Conservation (phyloP, 2,797 vertebrate species). For the Enteromius radiatus region DNA sequence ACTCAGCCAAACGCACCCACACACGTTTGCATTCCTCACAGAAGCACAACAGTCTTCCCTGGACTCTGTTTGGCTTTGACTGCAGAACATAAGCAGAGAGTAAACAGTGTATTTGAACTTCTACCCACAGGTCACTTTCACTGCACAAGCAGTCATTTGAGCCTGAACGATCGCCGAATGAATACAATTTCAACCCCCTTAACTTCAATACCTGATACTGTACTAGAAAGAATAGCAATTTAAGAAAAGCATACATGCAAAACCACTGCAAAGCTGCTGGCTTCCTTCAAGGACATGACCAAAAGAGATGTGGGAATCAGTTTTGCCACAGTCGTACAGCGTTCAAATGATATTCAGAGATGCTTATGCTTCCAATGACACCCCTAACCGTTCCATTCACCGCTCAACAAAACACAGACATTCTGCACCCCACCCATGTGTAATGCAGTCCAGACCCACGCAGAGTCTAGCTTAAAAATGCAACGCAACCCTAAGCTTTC, state of each 20-base stretch:
- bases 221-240: conserved; percentile 18
- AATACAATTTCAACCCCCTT: background rate
- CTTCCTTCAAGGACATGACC: background rate
- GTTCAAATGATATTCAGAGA: conserved; percentile 14
- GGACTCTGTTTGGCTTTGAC: background rate
- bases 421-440: background rate
- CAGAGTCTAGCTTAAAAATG: conserved; percentile 9
- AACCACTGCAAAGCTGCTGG: background rate
- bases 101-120: background rate
- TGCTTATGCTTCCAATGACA: conserved; percentile 7
- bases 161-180: background rate
- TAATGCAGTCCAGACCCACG: conserved; percentile 27
- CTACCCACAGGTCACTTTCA: conserved; percentile 15
- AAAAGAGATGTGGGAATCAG: background rate
- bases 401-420: conserved; percentile 10
- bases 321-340: background rate
- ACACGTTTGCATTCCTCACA: conserved; percentile 35
- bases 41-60: conserved; percentile 18
- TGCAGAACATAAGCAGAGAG: background rate
- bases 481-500: background rate
- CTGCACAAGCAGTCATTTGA: conserved; percentile 4
- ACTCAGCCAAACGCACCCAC: conserved; percentile 25
- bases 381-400: background rate
- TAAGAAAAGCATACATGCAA: background rate
- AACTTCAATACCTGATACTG: conserved; percentile 25